Evolutionary conservation across 2,797 vertebrate genomes (phyloP).

Genomic region (Myotis myotis): DNA sequence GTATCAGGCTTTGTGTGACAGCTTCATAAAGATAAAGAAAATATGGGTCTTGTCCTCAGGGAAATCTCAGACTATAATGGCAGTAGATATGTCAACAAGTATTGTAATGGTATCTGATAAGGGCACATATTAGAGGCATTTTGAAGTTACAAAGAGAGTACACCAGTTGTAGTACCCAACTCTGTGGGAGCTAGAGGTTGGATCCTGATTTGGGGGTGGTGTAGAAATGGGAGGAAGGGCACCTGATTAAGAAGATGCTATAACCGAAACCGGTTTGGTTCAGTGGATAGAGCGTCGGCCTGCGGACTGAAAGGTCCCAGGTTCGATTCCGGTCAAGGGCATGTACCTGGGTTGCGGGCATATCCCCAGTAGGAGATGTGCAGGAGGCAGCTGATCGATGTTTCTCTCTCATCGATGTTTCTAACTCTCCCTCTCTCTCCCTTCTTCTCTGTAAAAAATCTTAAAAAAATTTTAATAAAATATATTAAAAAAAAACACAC

Average conservation of each 20-base stretch:
- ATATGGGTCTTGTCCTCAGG: not conserved
- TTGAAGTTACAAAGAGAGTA: not conserved
- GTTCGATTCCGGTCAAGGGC: no score
- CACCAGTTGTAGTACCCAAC: not conserved
- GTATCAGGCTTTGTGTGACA: not conserved
- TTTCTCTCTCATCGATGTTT: no score
- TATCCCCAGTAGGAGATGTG: no score
- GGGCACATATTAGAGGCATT: not conserved
- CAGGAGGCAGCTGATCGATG: no score
- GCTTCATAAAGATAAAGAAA: constrained; percentile 19
- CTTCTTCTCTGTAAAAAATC: no score
- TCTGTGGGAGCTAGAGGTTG: not conserved
- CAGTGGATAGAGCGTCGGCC: no score
- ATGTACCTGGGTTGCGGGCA: no score
- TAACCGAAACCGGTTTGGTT: no score
- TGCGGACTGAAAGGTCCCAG: no score
- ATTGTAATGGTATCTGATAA: constrained; percentile 18
- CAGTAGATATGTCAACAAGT: not conserved
- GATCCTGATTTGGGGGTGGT: not conserved
- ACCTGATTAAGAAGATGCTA: not conserved
- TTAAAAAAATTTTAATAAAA: no score
- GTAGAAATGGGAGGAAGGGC: not conserved
- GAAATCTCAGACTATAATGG: not conserved
- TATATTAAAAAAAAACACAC: no score
- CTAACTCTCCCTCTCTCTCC: no score